Percentiles rank a stretch among this genome's conserved stretches.
phyloP scores from a whole-genome alignment of 2,113 vertebrate genomes.

The Daphoenositta chrysoptera region DNA sequence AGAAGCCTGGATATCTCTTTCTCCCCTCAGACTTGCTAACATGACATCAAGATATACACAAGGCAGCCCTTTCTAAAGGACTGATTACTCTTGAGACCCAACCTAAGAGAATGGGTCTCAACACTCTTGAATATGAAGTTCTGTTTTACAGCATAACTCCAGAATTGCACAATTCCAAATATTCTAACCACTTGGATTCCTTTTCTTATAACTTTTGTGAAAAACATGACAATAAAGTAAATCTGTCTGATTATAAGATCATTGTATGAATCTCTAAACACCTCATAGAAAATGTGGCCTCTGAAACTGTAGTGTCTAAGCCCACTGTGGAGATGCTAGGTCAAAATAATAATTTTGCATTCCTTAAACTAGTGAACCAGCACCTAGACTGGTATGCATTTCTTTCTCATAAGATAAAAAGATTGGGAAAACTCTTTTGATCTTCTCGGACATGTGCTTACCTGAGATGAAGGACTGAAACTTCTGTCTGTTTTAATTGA shows the following conservation, averaged over 20 bases:
- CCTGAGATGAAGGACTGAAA: slow-evolving; percentile 85
- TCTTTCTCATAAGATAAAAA: background rate
- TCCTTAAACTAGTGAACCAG: background rate
- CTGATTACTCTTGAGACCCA: background rate
- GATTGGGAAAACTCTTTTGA: background rate
- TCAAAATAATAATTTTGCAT: background rate
- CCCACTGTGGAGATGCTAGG: background rate
- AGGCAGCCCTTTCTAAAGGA: background rate
- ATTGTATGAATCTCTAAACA: background rate
- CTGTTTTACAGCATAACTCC: background rate
- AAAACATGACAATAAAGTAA: background rate
- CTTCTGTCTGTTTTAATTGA: slow-evolving; percentile 80
- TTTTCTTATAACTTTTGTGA: background rate
- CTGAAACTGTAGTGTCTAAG: background rate
- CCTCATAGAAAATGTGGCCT: background rate
- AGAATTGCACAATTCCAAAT: background rate
- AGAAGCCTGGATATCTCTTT: background rate
- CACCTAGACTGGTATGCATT: background rate
- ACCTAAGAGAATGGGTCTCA: background rate
- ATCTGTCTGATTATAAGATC: background rate
- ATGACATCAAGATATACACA: background rate
- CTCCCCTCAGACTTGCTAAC: background rate
- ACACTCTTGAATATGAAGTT: background rate
- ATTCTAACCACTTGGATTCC: background rate
- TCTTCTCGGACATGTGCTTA: slow-evolving; percentile 35